Evolutionary conservation across 2,797 vertebrate species (phyloP).

Genomic region (Fistularia tabacaria): DNA sequence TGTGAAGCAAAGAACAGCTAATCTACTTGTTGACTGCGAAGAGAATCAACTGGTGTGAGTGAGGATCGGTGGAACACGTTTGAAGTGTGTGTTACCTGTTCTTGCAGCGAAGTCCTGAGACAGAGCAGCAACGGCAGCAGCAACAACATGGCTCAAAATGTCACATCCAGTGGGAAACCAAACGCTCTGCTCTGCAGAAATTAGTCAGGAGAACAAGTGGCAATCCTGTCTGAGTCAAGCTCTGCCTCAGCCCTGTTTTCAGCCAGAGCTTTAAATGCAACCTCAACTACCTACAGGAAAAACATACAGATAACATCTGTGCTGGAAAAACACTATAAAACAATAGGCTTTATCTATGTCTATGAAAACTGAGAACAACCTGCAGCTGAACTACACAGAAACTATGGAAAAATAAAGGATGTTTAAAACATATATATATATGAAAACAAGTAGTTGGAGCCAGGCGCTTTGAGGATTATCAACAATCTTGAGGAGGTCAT

Average conservation of each 20-base stretch:
- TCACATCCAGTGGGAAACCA: conserved; percentile 31
- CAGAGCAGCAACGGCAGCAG: conserved; percentile 36
- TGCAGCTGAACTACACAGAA: background rate
- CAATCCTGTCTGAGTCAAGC: background rate
- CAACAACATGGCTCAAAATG: conserved; percentile 43
- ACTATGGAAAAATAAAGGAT: background rate
- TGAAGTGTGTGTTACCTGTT: conserved; percentile 52
- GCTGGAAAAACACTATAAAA: conserved; percentile 21
- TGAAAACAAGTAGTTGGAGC: conserved; percentile 24
- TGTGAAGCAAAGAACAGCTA: background rate
- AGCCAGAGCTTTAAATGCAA: conserved; percentile 7
- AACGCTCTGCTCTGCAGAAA: background rate
- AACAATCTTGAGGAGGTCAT: conserved; percentile 9
- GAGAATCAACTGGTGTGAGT: background rate
- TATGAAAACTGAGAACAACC: conserved; percentile 15
- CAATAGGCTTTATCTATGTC: conserved; percentile 1
- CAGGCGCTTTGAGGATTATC: conserved; percentile 11
- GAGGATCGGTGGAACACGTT: background rate
- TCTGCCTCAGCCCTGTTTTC: background rate
- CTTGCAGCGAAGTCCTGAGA: conserved; percentile 41
- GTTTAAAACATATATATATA: background rate
- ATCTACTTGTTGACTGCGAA: no score
- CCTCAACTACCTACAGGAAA: conserved; percentile 25
- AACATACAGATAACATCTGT: conserved; percentile 28
- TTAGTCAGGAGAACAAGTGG: background rate